Evolutionary conservation across 2,113 vertebrate genomes (phyloP), one percentile per base, ranked within the genome.

Genomic region (Indicator maculatus): DNA sequence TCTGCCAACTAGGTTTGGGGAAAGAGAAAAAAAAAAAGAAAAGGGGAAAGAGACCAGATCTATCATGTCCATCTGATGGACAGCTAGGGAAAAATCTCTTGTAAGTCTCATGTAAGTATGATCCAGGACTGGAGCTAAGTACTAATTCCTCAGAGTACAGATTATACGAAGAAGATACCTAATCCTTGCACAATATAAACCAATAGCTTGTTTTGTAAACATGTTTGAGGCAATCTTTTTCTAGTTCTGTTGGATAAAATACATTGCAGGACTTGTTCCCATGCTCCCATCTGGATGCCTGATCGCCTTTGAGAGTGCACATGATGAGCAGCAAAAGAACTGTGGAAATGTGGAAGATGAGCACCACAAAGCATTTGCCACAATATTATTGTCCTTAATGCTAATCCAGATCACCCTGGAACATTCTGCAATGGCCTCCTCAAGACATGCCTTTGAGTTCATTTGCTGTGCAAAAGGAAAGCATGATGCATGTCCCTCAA

Each of bases 51-150:
- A 44, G 41, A 24, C 19, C 55, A 58, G 66, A 77, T 91, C 64
- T 88, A 77, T 90, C 55, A 63, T 28, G 26, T 94, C 93, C 93
- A 94, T 96, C 85, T 95, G 92, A 70, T 33, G 30, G 38, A 18
- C 19, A 83, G 41, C 60, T 88, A 90, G 76, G 83, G 61, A 69
- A 79, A 9, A 4, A 47, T 88, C 93, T 95, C 76, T 83, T 69
- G 70, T 27, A 64, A 83, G 69, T 64, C 45, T 81, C 60, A 41
- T 71, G 21, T 61, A 89, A 38, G 6, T 70, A 71, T 66, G 60
- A 41, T 80, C 69, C 76, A 90, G 79, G 69, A 33, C 24, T 91
- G 69, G 45, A 94, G 56, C 15, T 86, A 80, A 83, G 11, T 88
- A 28, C 26, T 38, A 71, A 77, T 90, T 93, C 79, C 88, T 80